These are phyloP conservation scores for Craterocephalus amniculus DNA, from an alignment of 2,797 vertebrate genomes.

Conservation along the genomic window DNA sequence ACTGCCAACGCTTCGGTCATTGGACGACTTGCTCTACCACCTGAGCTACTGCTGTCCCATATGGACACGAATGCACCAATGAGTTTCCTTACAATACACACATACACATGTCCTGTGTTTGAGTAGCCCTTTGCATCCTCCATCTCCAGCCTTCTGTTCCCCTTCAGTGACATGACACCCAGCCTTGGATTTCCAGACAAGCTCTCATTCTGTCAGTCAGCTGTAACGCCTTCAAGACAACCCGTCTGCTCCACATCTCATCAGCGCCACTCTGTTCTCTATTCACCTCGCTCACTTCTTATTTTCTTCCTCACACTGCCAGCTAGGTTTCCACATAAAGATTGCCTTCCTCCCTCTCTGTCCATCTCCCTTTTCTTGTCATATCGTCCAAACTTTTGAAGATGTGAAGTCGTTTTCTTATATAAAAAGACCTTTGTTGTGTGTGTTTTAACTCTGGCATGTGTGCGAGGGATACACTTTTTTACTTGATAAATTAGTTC, in stretches of 20 bases:
- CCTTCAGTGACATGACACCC: conserved; percentile 36
- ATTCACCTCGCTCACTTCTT: conserved; percentile 25
- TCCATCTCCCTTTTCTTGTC: conserved; percentile 20
- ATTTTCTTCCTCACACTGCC: conserved; percentile 23
- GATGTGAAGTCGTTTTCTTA: conserved; percentile 3
- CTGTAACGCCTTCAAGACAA: conserved; percentile 58
- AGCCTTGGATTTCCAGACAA: conserved; percentile 51
- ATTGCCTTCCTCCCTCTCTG: conserved; percentile 21
- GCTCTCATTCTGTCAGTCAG: conserved; percentile 76
- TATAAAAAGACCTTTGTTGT: conserved; percentile 10
- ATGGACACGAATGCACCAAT: too few relatives aligned
- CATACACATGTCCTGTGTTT: conserved; percentile 13
- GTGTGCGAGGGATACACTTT: conserved; percentile 4
- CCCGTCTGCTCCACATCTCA: conserved; percentile 43
- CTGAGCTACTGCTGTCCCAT: too few relatives aligned
- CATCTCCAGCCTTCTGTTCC: conserved; percentile 39
- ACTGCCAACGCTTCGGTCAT: too few relatives aligned
- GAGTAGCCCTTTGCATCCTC: conserved; percentile 25
- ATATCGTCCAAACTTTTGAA: conserved; percentile 13
- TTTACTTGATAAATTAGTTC: conserved; percentile 33
- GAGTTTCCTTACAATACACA: neutral
- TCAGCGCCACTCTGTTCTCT: conserved; percentile 25
- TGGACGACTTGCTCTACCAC: too few relatives aligned
- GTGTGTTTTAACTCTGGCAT: neutral
- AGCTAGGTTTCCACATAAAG: conserved; percentile 50